phyloP scores from a whole-genome alignment of 1,140 invertebrate species.

The Apis laboriosa region DNA sequence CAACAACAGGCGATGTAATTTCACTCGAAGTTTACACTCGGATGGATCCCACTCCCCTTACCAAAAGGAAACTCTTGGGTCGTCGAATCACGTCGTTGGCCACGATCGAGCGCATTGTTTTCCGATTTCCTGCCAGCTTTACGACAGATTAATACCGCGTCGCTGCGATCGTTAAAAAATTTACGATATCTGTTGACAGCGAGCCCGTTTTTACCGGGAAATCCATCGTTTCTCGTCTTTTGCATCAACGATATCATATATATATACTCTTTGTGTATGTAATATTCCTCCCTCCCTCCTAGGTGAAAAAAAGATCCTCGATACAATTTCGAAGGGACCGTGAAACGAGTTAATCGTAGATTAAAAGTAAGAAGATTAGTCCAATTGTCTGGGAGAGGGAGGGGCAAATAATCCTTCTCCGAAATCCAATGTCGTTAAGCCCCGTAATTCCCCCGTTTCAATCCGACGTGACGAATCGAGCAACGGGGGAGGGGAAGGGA shows the following conservation, averaged over 20 bases:
- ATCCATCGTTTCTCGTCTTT: not conserved
- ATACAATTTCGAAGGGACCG: not conserved
- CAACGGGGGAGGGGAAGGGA: no score
- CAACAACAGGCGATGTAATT: slow-evolving; percentile 30
- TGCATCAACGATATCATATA: not conserved
- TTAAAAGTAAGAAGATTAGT: not conserved
- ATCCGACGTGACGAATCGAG: not conserved
- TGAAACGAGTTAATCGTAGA: not conserved
- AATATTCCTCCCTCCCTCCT: no score
- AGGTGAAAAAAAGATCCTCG: no score
- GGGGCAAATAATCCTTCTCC: not conserved
- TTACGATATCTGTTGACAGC: slow-evolving; percentile 14
- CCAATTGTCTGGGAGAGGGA: not conserved
- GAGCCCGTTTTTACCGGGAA: not conserved
- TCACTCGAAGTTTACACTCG: not conserved
- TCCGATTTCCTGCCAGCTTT: slow-evolving; percentile 12
- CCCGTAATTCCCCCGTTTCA: not conserved
- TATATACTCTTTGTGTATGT: no score
- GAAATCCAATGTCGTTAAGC: slow-evolving; percentile 9
- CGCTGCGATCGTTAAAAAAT: slow-evolving; percentile 11
- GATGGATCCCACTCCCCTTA: no score
- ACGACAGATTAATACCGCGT: slow-evolving; percentile 17
- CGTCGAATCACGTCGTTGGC: slow-evolving; percentile 7
- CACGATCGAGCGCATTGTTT: slow-evolving; percentile 28
- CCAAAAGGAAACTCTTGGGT: not conserved